Evolutionary conservation across 2,797 vertebrate species (phyloP).

Genomic region (Labeo calbasu): DNA sequence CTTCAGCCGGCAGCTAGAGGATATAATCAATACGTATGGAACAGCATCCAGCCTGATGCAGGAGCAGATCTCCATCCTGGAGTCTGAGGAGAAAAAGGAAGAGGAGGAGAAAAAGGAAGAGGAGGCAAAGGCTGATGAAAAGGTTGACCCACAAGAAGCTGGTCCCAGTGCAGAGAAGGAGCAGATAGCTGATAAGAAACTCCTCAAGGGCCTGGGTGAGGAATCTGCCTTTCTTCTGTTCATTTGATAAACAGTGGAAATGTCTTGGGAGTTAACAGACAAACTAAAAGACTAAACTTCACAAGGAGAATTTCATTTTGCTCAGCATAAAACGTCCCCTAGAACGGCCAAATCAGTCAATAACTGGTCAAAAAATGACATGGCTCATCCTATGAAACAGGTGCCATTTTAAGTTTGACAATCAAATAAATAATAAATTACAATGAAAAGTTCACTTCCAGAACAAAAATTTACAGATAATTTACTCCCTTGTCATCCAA

Average conservation of each 20-base stretch:
- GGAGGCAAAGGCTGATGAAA: constrained; percentile 68
- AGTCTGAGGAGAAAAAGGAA: constrained; percentile 69
- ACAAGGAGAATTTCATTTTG: neutral
- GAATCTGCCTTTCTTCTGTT: neutral
- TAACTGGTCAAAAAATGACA: neutral
- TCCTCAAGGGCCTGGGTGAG: constrained; percentile 82
- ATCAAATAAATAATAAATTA: neutral
- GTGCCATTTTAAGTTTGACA: neutral
- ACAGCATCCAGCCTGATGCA: constrained; percentile 70
- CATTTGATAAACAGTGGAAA: constrained; percentile 2
- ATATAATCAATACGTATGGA: constrained; percentile 86
- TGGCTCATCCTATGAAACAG: neutral
- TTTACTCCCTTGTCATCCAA: too few species aligned
- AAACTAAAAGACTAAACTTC: constrained; percentile 5
- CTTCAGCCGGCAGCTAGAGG: constrained; percentile 83
- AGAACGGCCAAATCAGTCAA: neutral
- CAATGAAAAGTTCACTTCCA: neutral
- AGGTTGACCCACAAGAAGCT: constrained; percentile 43
- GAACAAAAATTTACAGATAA: too few species aligned
- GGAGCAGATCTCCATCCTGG: constrained; percentile 65
- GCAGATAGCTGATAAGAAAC: constrained; percentile 80
- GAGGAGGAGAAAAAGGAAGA: constrained; percentile 77
- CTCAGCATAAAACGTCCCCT: neutral
- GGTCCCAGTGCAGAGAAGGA: constrained; percentile 69
- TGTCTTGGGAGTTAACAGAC: neutral